A percentile compares a stretch with the other conserved stretches of the same genome.
phyloP scores from a whole-genome alignment of 2,113 vertebrate genomes.

The Nycticryphes semicollaris region DNA sequence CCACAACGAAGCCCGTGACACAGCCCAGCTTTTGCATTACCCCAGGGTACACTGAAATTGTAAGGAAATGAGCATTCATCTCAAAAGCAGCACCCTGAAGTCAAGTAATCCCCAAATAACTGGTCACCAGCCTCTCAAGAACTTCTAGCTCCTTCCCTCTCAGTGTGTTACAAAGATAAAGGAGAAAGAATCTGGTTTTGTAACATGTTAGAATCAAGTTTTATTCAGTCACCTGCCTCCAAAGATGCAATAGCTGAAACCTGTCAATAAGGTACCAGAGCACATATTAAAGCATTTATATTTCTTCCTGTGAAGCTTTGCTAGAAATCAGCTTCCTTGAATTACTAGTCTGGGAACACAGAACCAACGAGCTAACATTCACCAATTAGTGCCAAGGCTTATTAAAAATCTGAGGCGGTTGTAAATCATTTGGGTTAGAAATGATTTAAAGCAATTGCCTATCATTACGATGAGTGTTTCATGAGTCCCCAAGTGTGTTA shows the following conservation, averaged over 20 bases:
- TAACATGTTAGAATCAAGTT: neutral
- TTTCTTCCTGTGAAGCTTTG: neutral
- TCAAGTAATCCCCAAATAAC: neutral
- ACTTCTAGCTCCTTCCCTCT: neutral
- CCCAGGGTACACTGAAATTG: neutral
- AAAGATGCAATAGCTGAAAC: neutral
- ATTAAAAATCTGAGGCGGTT: slow-evolving; percentile 39
- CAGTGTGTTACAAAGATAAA: neutral
- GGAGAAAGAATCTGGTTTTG: neutral
- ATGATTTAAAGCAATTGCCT: slow-evolving; percentile 51
- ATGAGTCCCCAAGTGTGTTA: slow-evolving; percentile 19
- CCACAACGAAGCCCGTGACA: neutral
- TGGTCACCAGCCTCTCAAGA: neutral
- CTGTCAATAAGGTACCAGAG: neutral
- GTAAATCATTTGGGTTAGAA: slow-evolving; percentile 37
- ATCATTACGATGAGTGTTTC: slow-evolving; percentile 47
- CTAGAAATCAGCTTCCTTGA: slow-evolving; percentile 3
- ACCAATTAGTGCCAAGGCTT: slow-evolving; percentile 20
- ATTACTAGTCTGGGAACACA: slow-evolving; percentile 10
- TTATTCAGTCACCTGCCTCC: neutral
- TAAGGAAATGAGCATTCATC: neutral
- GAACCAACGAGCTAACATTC: neutral
- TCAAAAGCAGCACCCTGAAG: neutral
- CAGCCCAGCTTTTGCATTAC: neutral
- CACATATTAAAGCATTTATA: neutral